Conservation (phyloP, 2,797 vertebrate genomes). For the Poeciliopsis turneri region DNA sequence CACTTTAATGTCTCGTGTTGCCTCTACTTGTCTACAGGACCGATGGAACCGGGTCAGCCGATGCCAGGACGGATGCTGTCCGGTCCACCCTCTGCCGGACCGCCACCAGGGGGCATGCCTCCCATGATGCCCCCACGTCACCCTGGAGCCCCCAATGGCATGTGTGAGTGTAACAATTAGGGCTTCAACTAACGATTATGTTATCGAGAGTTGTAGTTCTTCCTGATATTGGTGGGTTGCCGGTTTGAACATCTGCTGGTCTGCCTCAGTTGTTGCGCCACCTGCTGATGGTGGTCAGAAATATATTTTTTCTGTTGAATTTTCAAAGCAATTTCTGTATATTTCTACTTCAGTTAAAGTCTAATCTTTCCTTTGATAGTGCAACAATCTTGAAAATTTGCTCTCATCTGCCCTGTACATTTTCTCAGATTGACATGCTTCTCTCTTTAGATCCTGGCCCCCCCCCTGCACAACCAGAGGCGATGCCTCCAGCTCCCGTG, state of each 20-base stretch:
- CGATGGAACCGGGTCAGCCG: conserved; percentile 84
- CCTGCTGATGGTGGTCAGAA: not conserved
- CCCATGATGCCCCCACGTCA: conserved; percentile 89
- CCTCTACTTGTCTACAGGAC: conserved; percentile 55
- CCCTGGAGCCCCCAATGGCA: conserved; percentile 90
- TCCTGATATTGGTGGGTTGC: not conserved
- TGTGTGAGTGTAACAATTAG: conserved; percentile 87
- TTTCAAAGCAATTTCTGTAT: not conserved
- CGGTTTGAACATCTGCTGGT: not conserved
- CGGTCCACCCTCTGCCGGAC: conserved; percentile 72
- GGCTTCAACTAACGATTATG: too few species aligned
- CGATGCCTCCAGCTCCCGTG: conserved; percentile 82
- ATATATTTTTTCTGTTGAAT: not conserved
- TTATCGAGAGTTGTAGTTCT: not conserved
- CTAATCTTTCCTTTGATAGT: not conserved
- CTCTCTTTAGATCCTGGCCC: conserved; percentile 84
- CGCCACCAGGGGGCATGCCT: conserved; percentile 81
- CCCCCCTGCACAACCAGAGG: conserved; percentile 82
- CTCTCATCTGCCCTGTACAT: not conserved
- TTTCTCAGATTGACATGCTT: conserved; percentile 13
- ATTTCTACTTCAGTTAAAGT: not conserved
- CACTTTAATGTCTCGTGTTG: not conserved
- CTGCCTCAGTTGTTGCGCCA: not conserved
- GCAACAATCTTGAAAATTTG: not conserved
- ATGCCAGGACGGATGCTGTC: conserved; percentile 87